A percentile compares a stretch with the other conserved stretches of the same genome.
Conservation (phyloP, 2,797 vertebrate species). For the Microctenopoma lineatum region DNA sequence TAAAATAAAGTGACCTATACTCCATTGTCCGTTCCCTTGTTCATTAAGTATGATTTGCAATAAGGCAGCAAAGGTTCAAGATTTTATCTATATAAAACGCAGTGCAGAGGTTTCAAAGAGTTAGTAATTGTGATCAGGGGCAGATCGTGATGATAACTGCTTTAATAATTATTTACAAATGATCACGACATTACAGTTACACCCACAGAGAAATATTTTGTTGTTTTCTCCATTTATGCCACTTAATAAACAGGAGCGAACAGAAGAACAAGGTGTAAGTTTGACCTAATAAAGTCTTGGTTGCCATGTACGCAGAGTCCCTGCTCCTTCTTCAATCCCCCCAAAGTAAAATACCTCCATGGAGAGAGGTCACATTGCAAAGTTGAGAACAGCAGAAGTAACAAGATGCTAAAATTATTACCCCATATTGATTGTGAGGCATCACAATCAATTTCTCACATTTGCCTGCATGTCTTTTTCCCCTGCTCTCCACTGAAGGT, state of each 20-base stretch:
- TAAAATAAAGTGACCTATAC: slow-evolving; percentile 20
- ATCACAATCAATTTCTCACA: neutral
- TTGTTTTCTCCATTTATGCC: neutral
- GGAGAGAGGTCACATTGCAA: neutral
- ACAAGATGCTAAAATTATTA: neutral
- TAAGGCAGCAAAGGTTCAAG: neutral
- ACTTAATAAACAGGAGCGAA: neutral
- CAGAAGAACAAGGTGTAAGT: neutral
- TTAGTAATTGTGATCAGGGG: neutral
- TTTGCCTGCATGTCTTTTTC: neutral
- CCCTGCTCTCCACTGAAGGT: neutral
- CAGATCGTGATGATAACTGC: neutral
- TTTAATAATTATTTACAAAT: neutral
- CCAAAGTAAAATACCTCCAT: neutral
- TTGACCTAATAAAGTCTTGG: neutral
- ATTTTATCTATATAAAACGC: neutral
- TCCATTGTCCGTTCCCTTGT: slow-evolving; percentile 19
- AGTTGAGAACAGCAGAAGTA: neutral
- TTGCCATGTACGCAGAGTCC: neutral
- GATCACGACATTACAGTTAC: neutral
- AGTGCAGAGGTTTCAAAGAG: neutral
- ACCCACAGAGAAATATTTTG: neutral
- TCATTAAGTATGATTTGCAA: slow-evolving; percentile 12
- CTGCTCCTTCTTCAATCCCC: neutral
- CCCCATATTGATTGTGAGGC: neutral